phyloP scores from a whole-genome alignment of 2,113 vertebrate species.

The Xenus cinereus region DNA sequence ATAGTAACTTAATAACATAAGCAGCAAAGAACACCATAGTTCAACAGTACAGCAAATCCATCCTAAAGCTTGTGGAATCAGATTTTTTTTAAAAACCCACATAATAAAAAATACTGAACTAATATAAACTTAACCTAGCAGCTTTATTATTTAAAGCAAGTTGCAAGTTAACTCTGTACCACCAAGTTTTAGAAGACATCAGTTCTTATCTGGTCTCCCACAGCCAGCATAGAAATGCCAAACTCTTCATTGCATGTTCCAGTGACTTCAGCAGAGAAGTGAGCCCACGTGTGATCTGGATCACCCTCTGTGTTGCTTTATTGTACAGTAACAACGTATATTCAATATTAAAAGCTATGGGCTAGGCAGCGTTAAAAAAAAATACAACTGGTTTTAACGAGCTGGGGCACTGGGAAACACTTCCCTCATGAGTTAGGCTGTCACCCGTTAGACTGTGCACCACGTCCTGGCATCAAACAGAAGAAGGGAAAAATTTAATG shows the following conservation, averaged over 20 bases:
- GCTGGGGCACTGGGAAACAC: background rate
- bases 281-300: fast-evolving
- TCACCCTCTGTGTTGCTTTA: background rate
- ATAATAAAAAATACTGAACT: background rate
- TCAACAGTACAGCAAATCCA: constrained; percentile 36
- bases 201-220: background rate
- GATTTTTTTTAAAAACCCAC: background rate
- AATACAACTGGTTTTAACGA: background rate
- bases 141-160: background rate
- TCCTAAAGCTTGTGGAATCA: background rate
- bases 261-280: background rate
- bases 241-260: fast-evolving
- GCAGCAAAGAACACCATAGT: background rate
- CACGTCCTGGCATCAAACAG: background rate
- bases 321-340: background rate
- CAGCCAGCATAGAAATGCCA: background rate
- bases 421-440: background rate
- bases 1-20: background rate
- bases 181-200: background rate
- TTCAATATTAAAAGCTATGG: background rate
- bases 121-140: background rate
- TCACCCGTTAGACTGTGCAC: background rate
- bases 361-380: background rate
- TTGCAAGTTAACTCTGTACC: background rate
- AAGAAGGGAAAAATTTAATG: background rate